phyloP scores from a whole-genome alignment of 2,797 vertebrate genomes.

The Enteromius mattozi region DNA sequence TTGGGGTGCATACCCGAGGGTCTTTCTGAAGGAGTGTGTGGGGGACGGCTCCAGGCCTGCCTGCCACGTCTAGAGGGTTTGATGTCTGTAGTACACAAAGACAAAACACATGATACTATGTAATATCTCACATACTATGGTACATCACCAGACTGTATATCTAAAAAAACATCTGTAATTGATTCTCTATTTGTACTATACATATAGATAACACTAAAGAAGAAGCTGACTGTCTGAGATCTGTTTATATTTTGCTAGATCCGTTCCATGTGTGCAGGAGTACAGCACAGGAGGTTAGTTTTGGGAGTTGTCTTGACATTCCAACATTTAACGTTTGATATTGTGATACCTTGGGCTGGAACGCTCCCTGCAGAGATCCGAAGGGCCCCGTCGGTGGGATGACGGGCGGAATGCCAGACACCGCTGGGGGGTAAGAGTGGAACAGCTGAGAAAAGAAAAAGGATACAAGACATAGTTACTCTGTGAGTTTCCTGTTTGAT shows the following conservation, averaged over 20 bases:
- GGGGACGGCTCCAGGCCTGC: constrained; percentile 91
- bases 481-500: constrained; percentile 15
- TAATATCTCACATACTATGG: background rate
- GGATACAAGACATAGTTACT: constrained; percentile 25
- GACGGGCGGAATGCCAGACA: constrained; percentile 96
- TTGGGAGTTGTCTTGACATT: constrained; percentile 34
- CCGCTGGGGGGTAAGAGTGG: constrained; percentile 95
- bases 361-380: constrained; percentile 95
- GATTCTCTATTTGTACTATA: background rate
- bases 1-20: constrained; percentile 85
- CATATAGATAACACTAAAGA: background rate
- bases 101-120: constrained; percentile 1
- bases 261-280: constrained; percentile 1
- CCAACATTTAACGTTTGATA: constrained; percentile 45
- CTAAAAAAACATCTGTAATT: background rate
- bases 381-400: constrained; percentile 95
- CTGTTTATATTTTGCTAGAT: constrained; percentile 15
- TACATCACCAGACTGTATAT: background rate
- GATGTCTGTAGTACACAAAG: constrained; percentile 82
- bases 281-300: background rate
- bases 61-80: constrained; percentile 93
- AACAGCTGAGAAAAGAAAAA: constrained; percentile 85
- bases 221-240: constrained; percentile 16
- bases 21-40: constrained; percentile 96
- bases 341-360: constrained; percentile 91